These are phyloP conservation scores for Callipepla squamata DNA, from an alignment of 2,113 vertebrate species.

Conservation along the genomic window DNA sequence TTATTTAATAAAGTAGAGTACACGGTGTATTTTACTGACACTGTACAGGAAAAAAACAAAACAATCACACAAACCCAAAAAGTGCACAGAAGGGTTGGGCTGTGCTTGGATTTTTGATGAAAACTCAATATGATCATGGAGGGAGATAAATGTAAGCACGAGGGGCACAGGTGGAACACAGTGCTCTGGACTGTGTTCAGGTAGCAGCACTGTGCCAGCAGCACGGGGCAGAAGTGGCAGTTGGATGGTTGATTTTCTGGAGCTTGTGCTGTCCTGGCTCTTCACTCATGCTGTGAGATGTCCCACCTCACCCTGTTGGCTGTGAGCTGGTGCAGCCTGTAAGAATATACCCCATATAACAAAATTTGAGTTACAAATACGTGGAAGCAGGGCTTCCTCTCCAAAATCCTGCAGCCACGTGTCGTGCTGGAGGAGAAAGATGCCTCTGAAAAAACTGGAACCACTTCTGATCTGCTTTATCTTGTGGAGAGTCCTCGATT, in stretches of 20 bases:
- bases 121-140: not conserved
- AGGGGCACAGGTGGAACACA: not conserved
- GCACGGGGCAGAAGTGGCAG: not conserved
- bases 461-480: not conserved
- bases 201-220: not conserved
- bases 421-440: not conserved
- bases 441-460: not conserved
- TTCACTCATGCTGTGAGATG: not conserved
- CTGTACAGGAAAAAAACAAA: not conserved
- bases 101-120: not conserved
- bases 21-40: constrained; percentile 17
- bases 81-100: not conserved
- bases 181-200: fast-evolving
- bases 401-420: not conserved
- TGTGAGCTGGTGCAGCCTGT: fast-evolving
- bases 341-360: not conserved
- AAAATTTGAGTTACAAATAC: fast-evolving
- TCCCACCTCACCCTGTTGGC: not conserved
- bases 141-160: not conserved
- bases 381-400: not conserved
- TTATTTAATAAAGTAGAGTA: constrained; percentile 51
- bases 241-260: not conserved
- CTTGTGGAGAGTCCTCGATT: not conserved
- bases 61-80: not conserved
- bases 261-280: not conserved